phyloP scores from a whole-genome alignment of 2,113 vertebrate genomes.

The Tinamus guttatus region DNA sequence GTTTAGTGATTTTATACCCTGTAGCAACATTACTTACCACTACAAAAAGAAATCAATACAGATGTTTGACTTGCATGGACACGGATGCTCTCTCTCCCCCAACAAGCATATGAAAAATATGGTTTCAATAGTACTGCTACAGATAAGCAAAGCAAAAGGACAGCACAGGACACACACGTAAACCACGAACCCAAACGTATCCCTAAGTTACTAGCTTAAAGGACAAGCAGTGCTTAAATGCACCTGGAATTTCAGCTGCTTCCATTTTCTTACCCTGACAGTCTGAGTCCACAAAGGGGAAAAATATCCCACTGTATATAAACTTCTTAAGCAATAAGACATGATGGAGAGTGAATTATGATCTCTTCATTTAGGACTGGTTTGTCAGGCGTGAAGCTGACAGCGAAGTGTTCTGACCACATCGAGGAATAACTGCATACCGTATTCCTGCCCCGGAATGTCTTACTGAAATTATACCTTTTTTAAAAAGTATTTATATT shows the following conservation, averaged over 20 bases:
- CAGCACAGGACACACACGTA: neutral
- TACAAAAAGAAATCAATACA: neutral
- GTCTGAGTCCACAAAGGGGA: neutral
- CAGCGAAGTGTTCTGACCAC: neutral
- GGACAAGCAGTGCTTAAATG: neutral
- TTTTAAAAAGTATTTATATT: neutral
- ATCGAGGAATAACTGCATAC: neutral
- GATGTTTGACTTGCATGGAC: fast-evolving
- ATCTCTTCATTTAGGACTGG: neutral
- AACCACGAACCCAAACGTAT: neutral
- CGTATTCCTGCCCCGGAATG: neutral
- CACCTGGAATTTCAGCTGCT: neutral
- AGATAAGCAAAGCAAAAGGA: neutral
- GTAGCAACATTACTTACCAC: neutral
- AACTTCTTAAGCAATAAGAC: neutral
- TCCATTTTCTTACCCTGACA: neutral
- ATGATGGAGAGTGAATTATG: neutral
- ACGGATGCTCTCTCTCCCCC: neutral
- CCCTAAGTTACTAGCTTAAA: neutral
- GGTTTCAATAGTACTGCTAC: neutral
- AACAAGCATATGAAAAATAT: neutral
- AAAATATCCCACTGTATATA: neutral
- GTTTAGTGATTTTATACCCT: neutral
- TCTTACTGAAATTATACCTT: neutral
- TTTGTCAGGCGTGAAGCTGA: neutral